Evolutionary conservation across 2,888 invertebrate species (phyloP), one percentile per base, ranked within the genome.

Genomic region (Notodonta ziczac): DNA sequence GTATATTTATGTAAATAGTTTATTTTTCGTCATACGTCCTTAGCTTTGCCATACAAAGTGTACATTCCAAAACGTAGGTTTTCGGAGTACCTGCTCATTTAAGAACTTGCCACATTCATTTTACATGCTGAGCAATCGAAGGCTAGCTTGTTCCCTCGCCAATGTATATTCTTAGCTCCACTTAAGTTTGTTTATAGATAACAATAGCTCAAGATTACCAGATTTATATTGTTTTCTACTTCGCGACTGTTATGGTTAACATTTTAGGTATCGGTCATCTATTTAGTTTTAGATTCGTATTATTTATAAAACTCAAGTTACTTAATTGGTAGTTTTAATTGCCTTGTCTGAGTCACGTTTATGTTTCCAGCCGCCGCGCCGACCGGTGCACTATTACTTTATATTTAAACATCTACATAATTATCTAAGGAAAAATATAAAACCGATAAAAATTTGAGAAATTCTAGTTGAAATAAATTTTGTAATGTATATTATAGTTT

Each of bases 401-500:
- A 70, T 71, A 73, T 71, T 73, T 67, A 75, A 65, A 69, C 64
- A 55, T 76, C 67, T 78, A 32, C 14, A 12, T 14, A 10, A 32
- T 24, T 79, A 60, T 81, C 78, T 77, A 74, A 79, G 61, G 81
- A 82, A 80, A 79, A 66, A 72, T 85, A 78, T 84, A 78, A 82
- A 86, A 73, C 84, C 85, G 84, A 82, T 85, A 80, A 82, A 80
- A 82, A 78, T 82, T 83, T 84, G 82, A 83, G 80, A 87, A 81
- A 85, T 84, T 84, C 83, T 89, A 88, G 86, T 88, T 85, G 81
- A 86, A 91, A 88, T 89, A 91, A 91, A 90, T 84, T 89, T 91
- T 90, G 85, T 90, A 90, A 88, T 85, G 82, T 86, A 83, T 55
- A 58, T 58, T 69, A 65, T 75, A 63, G 74, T 84, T 80, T 85